These are phyloP conservation scores for Ganaspis brasiliensis DNA, from an alignment of 2,888 invertebrate species.

Conservation along the genomic window DNA sequence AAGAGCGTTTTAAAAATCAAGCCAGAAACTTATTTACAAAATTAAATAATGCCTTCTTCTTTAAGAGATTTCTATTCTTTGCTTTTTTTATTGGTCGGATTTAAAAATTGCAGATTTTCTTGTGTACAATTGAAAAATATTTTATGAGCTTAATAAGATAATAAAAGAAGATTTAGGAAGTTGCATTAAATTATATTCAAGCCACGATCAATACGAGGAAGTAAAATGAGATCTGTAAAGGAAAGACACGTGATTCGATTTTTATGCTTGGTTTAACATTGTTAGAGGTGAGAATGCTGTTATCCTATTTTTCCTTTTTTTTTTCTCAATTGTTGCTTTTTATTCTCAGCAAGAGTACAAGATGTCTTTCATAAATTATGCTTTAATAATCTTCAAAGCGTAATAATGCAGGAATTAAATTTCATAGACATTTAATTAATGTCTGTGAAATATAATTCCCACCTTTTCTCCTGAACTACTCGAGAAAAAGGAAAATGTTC, in stretches of 20 bases:
- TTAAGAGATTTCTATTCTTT: too few species aligned
- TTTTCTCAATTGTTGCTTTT: not conserved
- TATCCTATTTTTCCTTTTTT: not conserved
- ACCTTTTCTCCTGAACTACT: not conserved
- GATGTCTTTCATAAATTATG: not conserved
- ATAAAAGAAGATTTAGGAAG: not conserved
- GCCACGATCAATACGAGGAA: conserved; percentile 10
- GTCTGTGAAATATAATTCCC: not conserved
- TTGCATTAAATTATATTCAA: not conserved
- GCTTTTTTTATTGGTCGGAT: too few species aligned
- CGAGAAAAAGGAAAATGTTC: not conserved
- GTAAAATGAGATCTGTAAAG: not conserved
- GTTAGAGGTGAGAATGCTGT: not conserved
- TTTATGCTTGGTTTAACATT: conserved; percentile 15
- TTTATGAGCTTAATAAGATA: too few species aligned
- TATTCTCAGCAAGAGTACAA: not conserved
- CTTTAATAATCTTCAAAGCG: too few species aligned
- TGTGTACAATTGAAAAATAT: too few species aligned
- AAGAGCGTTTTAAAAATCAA: not conserved
- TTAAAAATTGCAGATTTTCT: too few species aligned
- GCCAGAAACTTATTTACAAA: too few species aligned
- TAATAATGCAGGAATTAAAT: too few species aligned
- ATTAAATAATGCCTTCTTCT: too few species aligned
- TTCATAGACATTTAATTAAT: too few species aligned
- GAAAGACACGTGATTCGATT: conserved; percentile 5